Evolutionary conservation across 1,140 invertebrate genomes (phyloP), one percentile per base, ranked within the genome.

Genomic region (Zeugodacus cucurbitae): DNA sequence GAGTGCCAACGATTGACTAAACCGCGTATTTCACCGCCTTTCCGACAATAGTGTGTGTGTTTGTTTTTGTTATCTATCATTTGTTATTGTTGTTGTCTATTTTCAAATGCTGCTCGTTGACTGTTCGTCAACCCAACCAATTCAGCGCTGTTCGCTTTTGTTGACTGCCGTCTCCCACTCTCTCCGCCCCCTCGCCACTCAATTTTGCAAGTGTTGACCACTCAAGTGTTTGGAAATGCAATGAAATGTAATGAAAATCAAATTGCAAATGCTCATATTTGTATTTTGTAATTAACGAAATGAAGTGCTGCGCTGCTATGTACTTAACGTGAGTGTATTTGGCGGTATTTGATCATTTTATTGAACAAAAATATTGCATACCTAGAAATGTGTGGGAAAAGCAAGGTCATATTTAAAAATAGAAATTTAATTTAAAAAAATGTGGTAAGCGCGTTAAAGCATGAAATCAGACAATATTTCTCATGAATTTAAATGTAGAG

Each of bases 251-350:
- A 82, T 82, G 74, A 86, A 89, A 89, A 89, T 89, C 86, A 89
- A 87, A 89, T 87, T 89, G 86, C 64, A 87, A 87, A 87, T 87
- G 67, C 86, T 89, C 88, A 89, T 89, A 89, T 89, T 89, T 85
- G 88, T 89, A 87, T 87, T 87, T 87, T 87, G 88, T 89, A 89
- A 89, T 89, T 89, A 89, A 89, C 88, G 88, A 87, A 89, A 89
- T 87, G 86, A 87, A 89, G 87, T 87, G 87, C 34, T 74, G 58
- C 64, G 3, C 74, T 54, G 74, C 5, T n/a, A 8, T 37, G 41
- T 82, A 82, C 10, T 44, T 82, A 82, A 5, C n/a, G 58, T 0
- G 58, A 70, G 74, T 20, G 74, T 82, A 82, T 82, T 74, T 48
- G 44, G n/a, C 41, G 8, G 7, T 26, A 17, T 26, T 82, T 44